These are phyloP conservation scores for Sebastes steindachneri DNA, from an alignment of 2,797 vertebrate genomes.

Conservation along the genomic window DNA sequence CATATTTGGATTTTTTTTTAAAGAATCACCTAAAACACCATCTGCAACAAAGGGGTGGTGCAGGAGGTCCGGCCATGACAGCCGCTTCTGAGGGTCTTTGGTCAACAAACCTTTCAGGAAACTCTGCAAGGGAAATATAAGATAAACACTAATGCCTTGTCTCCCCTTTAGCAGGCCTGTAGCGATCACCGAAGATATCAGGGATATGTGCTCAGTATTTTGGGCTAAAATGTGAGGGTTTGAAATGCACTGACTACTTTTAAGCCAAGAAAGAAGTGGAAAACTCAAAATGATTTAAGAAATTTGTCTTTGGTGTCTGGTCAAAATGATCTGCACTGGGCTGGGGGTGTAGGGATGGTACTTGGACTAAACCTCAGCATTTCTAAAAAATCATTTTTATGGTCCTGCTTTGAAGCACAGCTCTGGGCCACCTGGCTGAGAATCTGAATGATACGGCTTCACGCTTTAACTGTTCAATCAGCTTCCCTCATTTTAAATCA, in stretches of 20 bases:
- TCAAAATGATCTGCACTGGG: not conserved
- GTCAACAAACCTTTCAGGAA: constrained; percentile 95
- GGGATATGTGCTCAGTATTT: not conserved
- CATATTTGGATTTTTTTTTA: not conserved
- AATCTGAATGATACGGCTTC: not conserved
- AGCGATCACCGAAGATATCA: not conserved
- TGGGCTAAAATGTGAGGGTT: not conserved
- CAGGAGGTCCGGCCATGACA: constrained; percentile 94
- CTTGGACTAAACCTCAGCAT: not conserved
- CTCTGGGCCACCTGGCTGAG: not conserved
- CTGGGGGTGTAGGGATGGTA: not conserved
- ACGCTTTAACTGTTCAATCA: not conserved
- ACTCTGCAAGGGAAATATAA: constrained; percentile 77
- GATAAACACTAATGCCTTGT: not conserved
- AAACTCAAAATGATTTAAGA: not conserved
- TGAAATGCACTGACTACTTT: not conserved
- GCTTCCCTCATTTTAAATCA: not conserved
- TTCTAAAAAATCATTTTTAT: not conserved
- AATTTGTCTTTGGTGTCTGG: not conserved
- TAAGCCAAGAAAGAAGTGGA: not conserved
- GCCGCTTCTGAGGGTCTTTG: constrained; percentile 91
- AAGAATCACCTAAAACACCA: constrained; percentile 86
- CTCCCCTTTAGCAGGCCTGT: not conserved
- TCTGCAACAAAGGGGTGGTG: constrained; percentile 94
- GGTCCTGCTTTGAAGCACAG: not conserved